These are phyloP conservation scores for Ammospiza caudacuta DNA, from an alignment of 2,113 vertebrate genomes.

Conservation along the genomic window DNA sequence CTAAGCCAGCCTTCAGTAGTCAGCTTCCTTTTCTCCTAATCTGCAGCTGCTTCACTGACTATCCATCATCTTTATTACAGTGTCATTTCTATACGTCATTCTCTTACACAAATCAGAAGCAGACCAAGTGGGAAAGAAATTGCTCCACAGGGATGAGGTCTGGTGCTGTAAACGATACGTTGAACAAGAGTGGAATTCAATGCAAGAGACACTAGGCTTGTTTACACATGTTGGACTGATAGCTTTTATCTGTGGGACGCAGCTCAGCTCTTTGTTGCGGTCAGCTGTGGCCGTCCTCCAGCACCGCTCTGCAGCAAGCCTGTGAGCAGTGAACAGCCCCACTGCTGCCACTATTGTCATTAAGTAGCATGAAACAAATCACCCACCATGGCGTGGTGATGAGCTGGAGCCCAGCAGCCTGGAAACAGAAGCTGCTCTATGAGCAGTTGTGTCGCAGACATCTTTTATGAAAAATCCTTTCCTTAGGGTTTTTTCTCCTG, in stretches of 20 bases:
- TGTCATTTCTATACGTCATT: slow-evolving; percentile 32
- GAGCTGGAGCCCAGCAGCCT: neutral
- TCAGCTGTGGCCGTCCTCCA: neutral
- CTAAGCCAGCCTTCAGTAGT: slow-evolving; percentile 1
- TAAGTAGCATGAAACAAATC: neutral
- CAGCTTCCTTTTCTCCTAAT: slow-evolving; percentile 26
- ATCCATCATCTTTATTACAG: slow-evolving; percentile 44
- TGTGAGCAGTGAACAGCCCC: neutral
- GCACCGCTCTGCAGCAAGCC: neutral
- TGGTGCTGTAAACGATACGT: neutral
- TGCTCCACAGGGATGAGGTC: slow-evolving; percentile 15
- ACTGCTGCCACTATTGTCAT: neutral
- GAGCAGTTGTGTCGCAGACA: neutral
- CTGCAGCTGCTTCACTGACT: slow-evolving; percentile 7
- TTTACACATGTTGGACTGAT: slow-evolving; percentile 7
- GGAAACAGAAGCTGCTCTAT: neutral
- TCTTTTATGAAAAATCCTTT: no score
- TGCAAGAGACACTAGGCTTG: neutral
- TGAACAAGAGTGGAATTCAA: slow-evolving; percentile 32
- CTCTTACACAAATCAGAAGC: slow-evolving; percentile 39
- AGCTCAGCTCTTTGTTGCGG: neutral
- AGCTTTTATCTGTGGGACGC: slow-evolving; percentile 6
- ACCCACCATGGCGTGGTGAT: neutral
- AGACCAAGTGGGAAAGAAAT: slow-evolving; percentile 34
- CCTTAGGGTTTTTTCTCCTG: no score